Conservation (phyloP, 2,888 invertebrate species). For the Myopa tessellatipennis region DNA sequence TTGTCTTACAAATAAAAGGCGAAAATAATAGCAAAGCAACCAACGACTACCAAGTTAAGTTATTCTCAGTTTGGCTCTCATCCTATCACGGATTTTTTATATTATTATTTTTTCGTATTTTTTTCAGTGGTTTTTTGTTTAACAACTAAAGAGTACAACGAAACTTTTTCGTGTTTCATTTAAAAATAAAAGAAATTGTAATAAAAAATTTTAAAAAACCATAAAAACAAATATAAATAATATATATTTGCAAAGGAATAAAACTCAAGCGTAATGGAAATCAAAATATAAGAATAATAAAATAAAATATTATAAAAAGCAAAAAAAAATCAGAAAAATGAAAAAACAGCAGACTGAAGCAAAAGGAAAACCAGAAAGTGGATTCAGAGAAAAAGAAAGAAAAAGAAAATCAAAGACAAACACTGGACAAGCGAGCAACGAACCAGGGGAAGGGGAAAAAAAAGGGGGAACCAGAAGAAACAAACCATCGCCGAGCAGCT, state of each 20-base stretch:
- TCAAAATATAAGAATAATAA: constrained; percentile 9
- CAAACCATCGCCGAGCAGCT: background rate
- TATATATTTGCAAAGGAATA: constrained; percentile 28
- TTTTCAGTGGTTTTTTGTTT: background rate
- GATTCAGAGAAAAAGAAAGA: background rate
- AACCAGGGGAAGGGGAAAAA: background rate
- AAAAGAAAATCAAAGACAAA: background rate
- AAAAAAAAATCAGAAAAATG: background rate
- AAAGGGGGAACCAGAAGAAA: background rate
- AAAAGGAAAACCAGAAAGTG: background rate
- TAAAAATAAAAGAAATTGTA: background rate
- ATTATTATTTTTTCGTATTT: background rate
- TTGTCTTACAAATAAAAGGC: too few species aligned
- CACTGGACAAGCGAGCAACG: background rate
- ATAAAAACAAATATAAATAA: constrained; percentile 25
- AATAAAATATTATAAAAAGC: background rate
- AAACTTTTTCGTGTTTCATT: constrained; percentile 21
- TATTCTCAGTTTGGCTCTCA: constrained; percentile 6
- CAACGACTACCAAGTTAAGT: constrained; percentile 3
- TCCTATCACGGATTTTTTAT: background rate
- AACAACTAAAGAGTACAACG: constrained; percentile 16
- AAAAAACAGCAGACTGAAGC: background rate
- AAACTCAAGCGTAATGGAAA: constrained; percentile 7
- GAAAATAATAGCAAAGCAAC: too few species aligned
- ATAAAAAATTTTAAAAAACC: background rate